Evolutionary conservation across 2,113 vertebrate species (phyloP), one percentile per base, ranked within the genome.

Genomic region (Aspidoscelis tigris): DNA sequence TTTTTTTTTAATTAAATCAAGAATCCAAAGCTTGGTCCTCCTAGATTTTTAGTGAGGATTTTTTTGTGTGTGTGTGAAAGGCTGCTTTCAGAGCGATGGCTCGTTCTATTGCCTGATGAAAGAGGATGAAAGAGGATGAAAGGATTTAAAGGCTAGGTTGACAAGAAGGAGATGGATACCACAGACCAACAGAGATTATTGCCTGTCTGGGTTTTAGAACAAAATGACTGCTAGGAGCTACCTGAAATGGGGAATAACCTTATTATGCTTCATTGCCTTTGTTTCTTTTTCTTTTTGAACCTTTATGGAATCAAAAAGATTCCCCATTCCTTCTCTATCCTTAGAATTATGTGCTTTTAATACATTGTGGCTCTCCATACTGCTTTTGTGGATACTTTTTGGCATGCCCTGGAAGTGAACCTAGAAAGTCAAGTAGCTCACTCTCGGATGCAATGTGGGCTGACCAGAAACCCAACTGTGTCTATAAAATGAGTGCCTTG

Each of bases 21-120:
- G 58, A 61, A 61, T 0, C 76, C 81, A 58, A 86, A 16, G 33
- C 68, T 66, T 1, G 5, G 14, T 9, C 73, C 71, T 80, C 6
- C 61, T 21, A 12, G 20, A 5, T 58, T 33, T 39, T 1, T 68
- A 18, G 47, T 33, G 47, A 50, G 47, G 47, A 9, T 50, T 50
- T 50, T 50, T 5, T 50, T 61, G 4, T 14, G 58, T 12, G 4
- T 0, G 0, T n/a, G 64, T 81, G 50, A 47, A 21, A 55, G 78
- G 71, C 71, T 69, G 73, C 21, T 39, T 83, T 65, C 39, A 21
- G 85, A 66, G 0, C 0, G 0, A 3, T 3, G 3, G 69, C 41
- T 83, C 82, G n/a, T 66, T 80, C 89, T 71, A 0, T n/a, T 83
- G 81, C 81, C 84, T 85, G 87, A 79, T 58, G 0, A 44, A 78